A percentile compares a stretch with the other conserved stretches of the same genome.
Conservation (phyloP, 2,888 invertebrate species). For the Charanyca ferruginea region DNA sequence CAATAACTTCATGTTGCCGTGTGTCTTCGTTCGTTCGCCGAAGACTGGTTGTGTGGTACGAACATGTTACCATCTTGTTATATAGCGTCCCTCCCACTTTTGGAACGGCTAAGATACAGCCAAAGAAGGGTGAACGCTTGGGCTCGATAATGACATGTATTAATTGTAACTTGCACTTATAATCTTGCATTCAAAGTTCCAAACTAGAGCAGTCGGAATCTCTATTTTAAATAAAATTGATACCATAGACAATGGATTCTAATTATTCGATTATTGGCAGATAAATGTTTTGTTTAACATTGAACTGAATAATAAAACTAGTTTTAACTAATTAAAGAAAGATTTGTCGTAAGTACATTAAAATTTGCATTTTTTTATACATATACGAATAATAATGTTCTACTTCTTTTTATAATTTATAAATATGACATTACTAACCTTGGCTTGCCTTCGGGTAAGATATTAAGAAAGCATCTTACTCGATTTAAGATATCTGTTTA, state of each 20-base stretch:
- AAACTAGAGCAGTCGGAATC: slow-evolving; percentile 60
- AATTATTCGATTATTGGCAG: slow-evolving; percentile 40
- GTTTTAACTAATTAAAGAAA: slow-evolving; percentile 24
- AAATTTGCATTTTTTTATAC: slow-evolving; percentile 43
- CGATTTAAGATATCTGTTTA: slow-evolving; percentile 4
- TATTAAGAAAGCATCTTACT: slow-evolving; percentile 15
- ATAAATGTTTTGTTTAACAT: slow-evolving; percentile 38
- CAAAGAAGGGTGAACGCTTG: slow-evolving; percentile 73
- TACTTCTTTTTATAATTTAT: slow-evolving; percentile 8
- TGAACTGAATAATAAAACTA: slow-evolving; percentile 32
- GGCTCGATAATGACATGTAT: slow-evolving; percentile 82
- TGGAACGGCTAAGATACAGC: slow-evolving; percentile 65
- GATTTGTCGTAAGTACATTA: slow-evolving; percentile 23
- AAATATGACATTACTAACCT: not conserved
- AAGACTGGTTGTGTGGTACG: slow-evolving; percentile 88
- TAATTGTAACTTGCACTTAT: slow-evolving; percentile 79
- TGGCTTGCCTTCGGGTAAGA: not conserved
- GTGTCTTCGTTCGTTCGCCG: slow-evolving; percentile 86
- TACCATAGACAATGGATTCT: slow-evolving; percentile 41
- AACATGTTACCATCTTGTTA: slow-evolving; percentile 74
- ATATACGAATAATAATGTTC: slow-evolving; percentile 7
- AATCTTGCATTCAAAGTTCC: slow-evolving; percentile 56
- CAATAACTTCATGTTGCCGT: slow-evolving; percentile 89
- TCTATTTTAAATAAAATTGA: slow-evolving; percentile 18
- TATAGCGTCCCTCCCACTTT: slow-evolving; percentile 89